Evolutionary conservation across 2,797 vertebrate genomes (phyloP).

Genomic region (Petrocephalus schoutedeni): DNA sequence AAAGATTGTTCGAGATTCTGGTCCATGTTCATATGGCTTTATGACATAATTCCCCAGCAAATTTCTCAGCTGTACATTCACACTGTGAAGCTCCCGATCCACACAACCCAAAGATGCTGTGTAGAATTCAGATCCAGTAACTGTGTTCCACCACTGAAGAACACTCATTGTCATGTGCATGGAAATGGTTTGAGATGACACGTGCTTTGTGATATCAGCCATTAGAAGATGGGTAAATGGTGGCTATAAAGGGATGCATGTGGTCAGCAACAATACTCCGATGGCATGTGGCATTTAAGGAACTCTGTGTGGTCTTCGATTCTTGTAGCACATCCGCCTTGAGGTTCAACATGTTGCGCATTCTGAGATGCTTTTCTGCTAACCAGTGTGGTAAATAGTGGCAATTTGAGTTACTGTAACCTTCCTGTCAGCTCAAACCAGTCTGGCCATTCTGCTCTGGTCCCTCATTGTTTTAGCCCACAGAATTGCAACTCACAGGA

Average conservation of each 20-base stretch:
- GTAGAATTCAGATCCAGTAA: not conserved
- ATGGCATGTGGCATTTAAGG: not conserved
- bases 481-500: not conserved
- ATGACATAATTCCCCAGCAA: not conserved
- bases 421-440: not conserved
- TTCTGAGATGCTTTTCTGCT: not conserved
- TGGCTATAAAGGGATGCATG: not conserved
- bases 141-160: not conserved
- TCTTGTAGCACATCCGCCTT: not conserved
- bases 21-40: not conserved
- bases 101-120: not conserved
- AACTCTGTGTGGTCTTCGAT: not conserved
- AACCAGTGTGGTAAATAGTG: not conserved
- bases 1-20: not conserved
- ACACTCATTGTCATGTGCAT: not conserved
- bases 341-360: not conserved
- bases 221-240: not conserved
- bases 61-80: not conserved
- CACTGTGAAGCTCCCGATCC: not conserved
- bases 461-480: not conserved
- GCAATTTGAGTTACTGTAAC: not conserved
- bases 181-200: not conserved
- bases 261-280: not conserved
- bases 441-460: not conserved
- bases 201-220: not conserved